phyloP scores from a whole-genome alignment of 2,888 invertebrate species.

The Clitarchus hookeri region DNA sequence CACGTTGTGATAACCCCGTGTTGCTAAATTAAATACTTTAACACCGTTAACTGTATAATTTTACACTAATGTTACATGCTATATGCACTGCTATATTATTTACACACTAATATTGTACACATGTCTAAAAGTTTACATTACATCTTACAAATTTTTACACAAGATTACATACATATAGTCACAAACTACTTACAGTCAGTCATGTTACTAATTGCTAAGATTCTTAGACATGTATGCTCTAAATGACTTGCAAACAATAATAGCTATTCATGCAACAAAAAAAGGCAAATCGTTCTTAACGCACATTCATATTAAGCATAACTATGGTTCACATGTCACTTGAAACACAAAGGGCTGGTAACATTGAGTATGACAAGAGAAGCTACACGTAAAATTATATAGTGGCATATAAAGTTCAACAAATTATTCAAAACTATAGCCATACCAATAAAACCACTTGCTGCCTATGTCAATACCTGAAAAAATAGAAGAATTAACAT shows the following conservation, averaged over 20 bases:
- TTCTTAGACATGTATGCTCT: not conserved
- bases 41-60: not conserved
- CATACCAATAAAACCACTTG: conserved; percentile 24
- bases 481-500: conserved; percentile 19
- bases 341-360: not conserved
- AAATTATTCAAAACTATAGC: conserved; percentile 14
- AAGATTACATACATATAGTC: not conserved
- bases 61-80: not conserved
- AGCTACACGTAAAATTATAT: not conserved
- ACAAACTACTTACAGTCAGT: not conserved
- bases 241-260: not conserved
- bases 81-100: not conserved
- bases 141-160: not conserved
- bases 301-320: not conserved
- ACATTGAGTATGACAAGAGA: not conserved
- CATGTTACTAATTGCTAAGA: not conserved
- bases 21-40: not conserved
- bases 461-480: conserved; percentile 20
- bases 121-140: not conserved
- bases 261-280: not conserved
- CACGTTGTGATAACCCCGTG: too few relatives aligned
- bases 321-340: not conserved
- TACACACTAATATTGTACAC: not conserved
- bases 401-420: not conserved
- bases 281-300: not conserved